A percentile compares a stretch with the other conserved stretches of the same genome.
Conservation (phyloP, 2,113 vertebrate species). For the Cyprinodon variegatus region DNA sequence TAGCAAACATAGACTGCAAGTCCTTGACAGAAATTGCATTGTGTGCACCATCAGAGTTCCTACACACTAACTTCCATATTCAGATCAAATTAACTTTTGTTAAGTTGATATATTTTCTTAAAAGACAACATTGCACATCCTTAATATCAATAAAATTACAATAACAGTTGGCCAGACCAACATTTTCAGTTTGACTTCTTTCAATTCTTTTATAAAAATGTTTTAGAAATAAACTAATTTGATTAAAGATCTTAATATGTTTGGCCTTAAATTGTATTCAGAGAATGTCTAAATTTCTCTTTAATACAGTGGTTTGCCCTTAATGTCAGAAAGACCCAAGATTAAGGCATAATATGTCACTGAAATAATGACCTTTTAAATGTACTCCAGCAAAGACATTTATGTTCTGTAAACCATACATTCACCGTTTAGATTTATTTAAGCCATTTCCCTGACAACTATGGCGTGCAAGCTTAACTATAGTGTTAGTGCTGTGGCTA, state of each 20-base stretch:
- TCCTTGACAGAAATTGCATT: too few species aligned
- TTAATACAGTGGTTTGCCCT: neutral
- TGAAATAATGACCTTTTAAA: neutral
- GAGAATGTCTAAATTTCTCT: neutral
- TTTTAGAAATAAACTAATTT: too few species aligned
- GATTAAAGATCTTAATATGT: neutral
- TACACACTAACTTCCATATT: too few species aligned
- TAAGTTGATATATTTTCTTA: neutral
- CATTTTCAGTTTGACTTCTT: neutral
- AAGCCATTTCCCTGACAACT: too few species aligned
- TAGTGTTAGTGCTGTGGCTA: too few species aligned
- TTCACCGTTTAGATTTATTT: too few species aligned
- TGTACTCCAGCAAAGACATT: neutral
- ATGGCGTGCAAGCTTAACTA: too few species aligned
- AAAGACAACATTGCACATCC: neutral
- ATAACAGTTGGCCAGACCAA: neutral
- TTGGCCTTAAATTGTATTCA: neutral
- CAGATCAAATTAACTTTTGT: neutral
- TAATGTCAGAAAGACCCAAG: neutral
- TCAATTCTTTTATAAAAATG: neutral
- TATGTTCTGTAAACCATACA: too few species aligned
- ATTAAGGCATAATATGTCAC: neutral
- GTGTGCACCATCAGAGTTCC: too few species aligned
- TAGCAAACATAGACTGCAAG: too few species aligned
- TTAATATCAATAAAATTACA: neutral